phyloP scores from a whole-genome alignment of 23 tunicate genomes.

The Ciona savignyi region DNA sequence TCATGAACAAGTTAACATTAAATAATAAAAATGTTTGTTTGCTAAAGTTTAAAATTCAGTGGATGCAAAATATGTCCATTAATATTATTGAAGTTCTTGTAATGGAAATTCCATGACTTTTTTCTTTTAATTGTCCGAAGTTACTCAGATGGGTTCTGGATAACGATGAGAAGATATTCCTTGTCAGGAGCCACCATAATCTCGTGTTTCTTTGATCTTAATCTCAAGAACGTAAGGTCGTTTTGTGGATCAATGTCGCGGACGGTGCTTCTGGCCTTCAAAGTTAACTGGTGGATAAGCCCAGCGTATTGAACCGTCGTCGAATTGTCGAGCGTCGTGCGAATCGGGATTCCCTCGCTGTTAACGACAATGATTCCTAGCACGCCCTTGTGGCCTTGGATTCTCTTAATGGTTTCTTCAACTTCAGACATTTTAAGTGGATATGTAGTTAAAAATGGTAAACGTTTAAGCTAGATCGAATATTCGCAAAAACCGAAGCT shows the following conservation, averaged over 20 bases:
- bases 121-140: too few species aligned
- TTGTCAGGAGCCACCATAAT: conserved; percentile 99
- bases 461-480: too few species aligned
- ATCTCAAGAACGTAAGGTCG: conserved; percentile 88
- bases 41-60: too few species aligned
- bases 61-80: too few species aligned
- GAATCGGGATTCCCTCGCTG: conserved; percentile 96
- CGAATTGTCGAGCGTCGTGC: conserved; percentile 95
- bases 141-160: conserved; percentile 89
- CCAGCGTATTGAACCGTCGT: conserved; percentile 99
- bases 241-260: conserved; percentile 99
- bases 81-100: too few species aligned
- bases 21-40: too few species aligned
- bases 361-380: conserved; percentile 93
- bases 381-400: conserved; percentile 96
- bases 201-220: conserved; percentile 94
- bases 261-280: conserved; percentile 91
- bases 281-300: conserved; percentile 76
- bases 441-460: too few species aligned
- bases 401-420: conserved; percentile 97
- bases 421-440: conserved; percentile 83
- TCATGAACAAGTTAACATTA: too few species aligned
- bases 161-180: conserved; percentile 95
- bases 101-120: too few species aligned
- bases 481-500: too few species aligned